Percentiles rank a stretch among this genome's conserved stretches.
phyloP scores from a whole-genome alignment of 2,113 vertebrate genomes.

The Labeo rohita region DNA sequence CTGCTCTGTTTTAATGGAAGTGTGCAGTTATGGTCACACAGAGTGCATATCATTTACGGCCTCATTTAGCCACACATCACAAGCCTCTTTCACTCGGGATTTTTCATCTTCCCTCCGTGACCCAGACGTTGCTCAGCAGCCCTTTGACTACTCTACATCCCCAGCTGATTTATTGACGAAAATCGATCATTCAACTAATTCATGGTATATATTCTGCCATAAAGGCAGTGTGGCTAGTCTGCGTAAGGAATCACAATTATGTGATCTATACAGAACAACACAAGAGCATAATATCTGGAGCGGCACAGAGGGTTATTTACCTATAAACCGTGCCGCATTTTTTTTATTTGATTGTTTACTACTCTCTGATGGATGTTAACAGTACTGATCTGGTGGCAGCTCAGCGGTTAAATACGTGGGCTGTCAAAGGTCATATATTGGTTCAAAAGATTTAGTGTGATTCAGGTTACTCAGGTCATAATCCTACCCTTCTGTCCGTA shows the following conservation, averaged over 20 bases:
- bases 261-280: conserved; percentile 31
- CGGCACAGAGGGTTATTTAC: neutral
- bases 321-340: neutral
- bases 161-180: conserved; percentile 65
- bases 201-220: conserved; percentile 59
- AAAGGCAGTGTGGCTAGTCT: conserved; percentile 55
- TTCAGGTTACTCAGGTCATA: conserved; percentile 2
- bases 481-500: conserved; percentile 19
- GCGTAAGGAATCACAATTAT: conserved; percentile 28
- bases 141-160: conserved; percentile 28
- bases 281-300: neutral
- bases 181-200: conserved; percentile 59
- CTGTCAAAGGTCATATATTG: conserved; percentile 4
- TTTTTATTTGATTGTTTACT: conserved; percentile 17
- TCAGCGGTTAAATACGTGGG: neutral
- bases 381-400: neutral
- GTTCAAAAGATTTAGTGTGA: conserved; percentile 18
- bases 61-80: conserved; percentile 38
- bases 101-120: conserved; percentile 33
- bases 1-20: conserved; percentile 59
- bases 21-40: conserved; percentile 47
- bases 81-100: neutral
- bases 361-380: neutral
- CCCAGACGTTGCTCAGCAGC: conserved; percentile 44
- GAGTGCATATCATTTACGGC: conserved; percentile 48